Conservation (phyloP, 1,140 invertebrate species). For the Micrasema longulum region DNA sequence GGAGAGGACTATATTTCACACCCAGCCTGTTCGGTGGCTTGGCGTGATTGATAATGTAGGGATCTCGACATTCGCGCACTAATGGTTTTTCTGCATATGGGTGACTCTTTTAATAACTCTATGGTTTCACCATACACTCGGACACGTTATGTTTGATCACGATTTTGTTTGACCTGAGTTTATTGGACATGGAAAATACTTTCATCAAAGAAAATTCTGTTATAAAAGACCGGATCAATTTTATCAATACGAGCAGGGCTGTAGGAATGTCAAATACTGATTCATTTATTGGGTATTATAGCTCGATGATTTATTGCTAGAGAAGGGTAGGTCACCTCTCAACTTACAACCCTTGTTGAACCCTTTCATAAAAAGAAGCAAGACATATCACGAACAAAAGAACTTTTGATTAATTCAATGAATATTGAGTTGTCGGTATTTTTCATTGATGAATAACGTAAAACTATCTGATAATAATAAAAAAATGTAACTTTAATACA, state of each 20-base stretch:
- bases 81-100: too few species aligned
- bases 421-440: slow-evolving; percentile 1
- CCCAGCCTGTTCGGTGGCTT: too few species aligned
- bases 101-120: too few species aligned
- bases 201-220: neutral
- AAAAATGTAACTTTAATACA: neutral
- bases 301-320: slow-evolving; percentile 15
- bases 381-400: neutral
- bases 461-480: neutral
- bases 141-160: too few species aligned
- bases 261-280: slow-evolving; percentile 2
- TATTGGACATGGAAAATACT: too few species aligned
- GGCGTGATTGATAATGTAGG: too few species aligned
- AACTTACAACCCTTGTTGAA: slow-evolving; percentile 13
- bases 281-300: slow-evolving; percentile 19
- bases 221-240: neutral
- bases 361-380: slow-evolving; percentile 5
- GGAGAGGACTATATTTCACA: too few species aligned
- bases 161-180: too few species aligned
- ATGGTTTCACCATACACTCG: too few species aligned
- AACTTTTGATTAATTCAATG: neutral
- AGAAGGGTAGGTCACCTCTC: neutral
- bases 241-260: neutral
- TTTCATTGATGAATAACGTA: neutral
- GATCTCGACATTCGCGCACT: too few species aligned